Evolutionary conservation across 2,797 vertebrate species (phyloP), one percentile per base, ranked within the genome.

Genomic region (Sebastolobus altivelis): DNA sequence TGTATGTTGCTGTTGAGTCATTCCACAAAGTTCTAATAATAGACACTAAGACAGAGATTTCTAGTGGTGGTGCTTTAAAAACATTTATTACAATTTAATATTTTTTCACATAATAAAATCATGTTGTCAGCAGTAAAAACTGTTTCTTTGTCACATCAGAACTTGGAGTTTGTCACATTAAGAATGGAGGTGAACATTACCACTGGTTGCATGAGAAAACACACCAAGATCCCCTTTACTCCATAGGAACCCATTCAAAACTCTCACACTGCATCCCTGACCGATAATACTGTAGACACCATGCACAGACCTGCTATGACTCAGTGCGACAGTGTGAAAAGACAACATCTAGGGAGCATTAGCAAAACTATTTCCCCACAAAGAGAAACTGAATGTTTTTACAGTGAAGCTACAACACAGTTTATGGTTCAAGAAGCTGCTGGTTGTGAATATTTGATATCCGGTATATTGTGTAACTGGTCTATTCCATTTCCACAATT

Each of bases 61-160:
- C 6, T 27, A 1, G 5, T 27, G 9, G 1, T 80, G 33, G 10
- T 40, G 25, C 25, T 49, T 68, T 63, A 31, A 79, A 59, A 78
- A 54, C 0, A 37, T 78, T 27, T 40, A 72, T 79, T 74, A 52
- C 46, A 75, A 31, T 59, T 29, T 2, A 0, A 29, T 33, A 2
- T 14, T 16, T 62, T 83, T 75, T 49, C 27, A 67, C 46, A 71
- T 25, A 3, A 58, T 16, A 27, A 65, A 69, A 61, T 80, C 16
- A 72, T 43, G 12, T n/a, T 43, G n/a, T 67, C 29, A 75, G 13
- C 52, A 61, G 40, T 70, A 31, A 29, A 37, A 78, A 71, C 12
- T 20, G 33, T 55, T 61, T 35, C 35, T 71, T 54, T 29, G 18
- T 68, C 27, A 49, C 52, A 72, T 46, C 9, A 38, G 35, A 68